These are phyloP conservation scores for Leptopilina clavipes DNA, from an alignment of 1,140 invertebrate genomes.

Conservation along the genomic window DNA sequence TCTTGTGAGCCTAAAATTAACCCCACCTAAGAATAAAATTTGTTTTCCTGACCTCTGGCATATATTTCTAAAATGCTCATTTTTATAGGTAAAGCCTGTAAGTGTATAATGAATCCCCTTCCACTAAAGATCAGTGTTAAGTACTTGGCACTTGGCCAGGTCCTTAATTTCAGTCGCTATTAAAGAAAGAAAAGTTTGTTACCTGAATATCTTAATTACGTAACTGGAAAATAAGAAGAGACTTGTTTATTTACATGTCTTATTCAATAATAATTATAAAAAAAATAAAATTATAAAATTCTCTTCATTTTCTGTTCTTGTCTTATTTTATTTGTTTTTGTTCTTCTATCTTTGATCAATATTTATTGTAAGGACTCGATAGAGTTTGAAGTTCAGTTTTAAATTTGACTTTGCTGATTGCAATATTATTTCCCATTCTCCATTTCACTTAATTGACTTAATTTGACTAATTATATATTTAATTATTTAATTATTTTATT, in stretches of 20 bases:
- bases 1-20: background rate
- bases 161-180: slow-evolving; percentile 28
- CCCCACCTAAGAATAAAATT: background rate
- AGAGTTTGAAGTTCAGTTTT: too few species aligned
- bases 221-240: background rate
- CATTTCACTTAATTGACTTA: too few species aligned
- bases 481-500: too few species aligned
- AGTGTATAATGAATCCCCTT: slow-evolving; percentile 33
- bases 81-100: slow-evolving; percentile 22
- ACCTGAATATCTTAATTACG: slow-evolving; percentile 26
- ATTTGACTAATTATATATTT: too few species aligned
- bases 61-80: background rate
- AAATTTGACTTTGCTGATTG: too few species aligned
- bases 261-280: background rate
- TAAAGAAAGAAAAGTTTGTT: slow-evolving; percentile 33
- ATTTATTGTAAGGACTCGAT: too few species aligned
- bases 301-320: too few species aligned
- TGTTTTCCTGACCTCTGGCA: slow-evolving; percentile 4
- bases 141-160: slow-evolving; percentile 8
- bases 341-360: too few species aligned
- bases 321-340: too few species aligned
- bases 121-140: slow-evolving; percentile 27
- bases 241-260: background rate
- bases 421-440: too few species aligned
- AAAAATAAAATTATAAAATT: too few species aligned